These are phyloP conservation scores for Pangasius larnaudii DNA, from an alignment of 2,797 vertebrate species.

Conservation along the genomic window DNA sequence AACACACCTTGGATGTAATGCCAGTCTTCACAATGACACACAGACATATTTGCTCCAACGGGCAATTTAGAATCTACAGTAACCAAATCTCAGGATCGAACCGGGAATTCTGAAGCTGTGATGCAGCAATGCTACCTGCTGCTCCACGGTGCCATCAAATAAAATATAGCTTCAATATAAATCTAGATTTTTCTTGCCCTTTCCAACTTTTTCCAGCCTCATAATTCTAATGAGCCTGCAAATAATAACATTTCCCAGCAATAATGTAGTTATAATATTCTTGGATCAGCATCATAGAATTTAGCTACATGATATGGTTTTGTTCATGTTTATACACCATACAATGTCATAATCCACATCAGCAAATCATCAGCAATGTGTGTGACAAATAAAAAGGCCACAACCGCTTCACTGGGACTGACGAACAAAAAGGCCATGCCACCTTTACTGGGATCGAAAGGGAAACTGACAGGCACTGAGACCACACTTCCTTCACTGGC, in stretches of 20 bases:
- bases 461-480: background rate
- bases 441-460: background rate
- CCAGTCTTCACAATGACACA: background rate
- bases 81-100: background rate
- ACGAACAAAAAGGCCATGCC: background rate
- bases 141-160: background rate
- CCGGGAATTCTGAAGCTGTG: background rate
- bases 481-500: background rate
- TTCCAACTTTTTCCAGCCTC: background rate
- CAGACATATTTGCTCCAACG: background rate
- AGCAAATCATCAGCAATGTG: background rate
- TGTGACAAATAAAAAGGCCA: background rate
- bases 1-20: background rate
- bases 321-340: background rate
- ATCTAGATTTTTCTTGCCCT: background rate
- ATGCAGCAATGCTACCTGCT: background rate
- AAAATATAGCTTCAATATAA: background rate
- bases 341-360: background rate
- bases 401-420: background rate
- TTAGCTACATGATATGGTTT: background rate
- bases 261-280: background rate
- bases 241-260: background rate
- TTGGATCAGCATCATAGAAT: background rate
- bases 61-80: no score
- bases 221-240: background rate